Evolutionary conservation across 2,888 invertebrate species (phyloP), one percentile per base, ranked within the genome.

Genomic region (Cantharis rufa): DNA sequence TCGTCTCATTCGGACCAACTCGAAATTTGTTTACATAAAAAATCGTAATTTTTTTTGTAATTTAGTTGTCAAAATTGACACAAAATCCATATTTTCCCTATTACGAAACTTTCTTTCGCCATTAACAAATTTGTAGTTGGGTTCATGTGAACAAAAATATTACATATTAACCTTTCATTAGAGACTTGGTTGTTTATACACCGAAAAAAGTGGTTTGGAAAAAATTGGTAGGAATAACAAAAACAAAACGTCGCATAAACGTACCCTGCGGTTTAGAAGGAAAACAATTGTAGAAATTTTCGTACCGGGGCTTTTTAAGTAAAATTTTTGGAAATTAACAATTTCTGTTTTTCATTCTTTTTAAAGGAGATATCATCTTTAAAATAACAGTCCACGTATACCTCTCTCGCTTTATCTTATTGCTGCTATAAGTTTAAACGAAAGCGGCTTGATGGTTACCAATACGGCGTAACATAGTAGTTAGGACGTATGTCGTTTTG

Each of bases 321-420:
- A 77, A 79, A 79, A 78, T 71, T 64, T 69, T 69, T 78, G 79
- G 80, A 79, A 76, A 74, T 71, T 74, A 77, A 80, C 76, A 73
- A 80, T 74, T 78, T 72, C 62, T 70, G 82, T 80, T 81, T 82
- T 82, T 80, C 75, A 78, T 72, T 70, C 48, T 28, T 78, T 66
- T 77, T 80, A 83, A 80, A 73, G 69, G 80, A 82, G 82, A 81
- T 83, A 86, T 86, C 86, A 81, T 81, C 86, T 86, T 87, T 86
- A 86, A 86, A 82, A 84, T 86, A 86, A 87, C 86, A 87, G 87
- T 86, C 84, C 80, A 83, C 81, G 77, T 71, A 32, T 69, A 64
- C 74, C 82, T 79, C 69, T 86, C 86, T 84, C 83, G 79, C 80
- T 86, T 83, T 62, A 64, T 74, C 85, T 69, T 82, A 74, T 80